A percentile compares a stretch with the other conserved stretches of the same genome.
Conservation (phyloP, 92 coral and sea anemone genomes). For the Umimayanthus kanabou region DNA sequence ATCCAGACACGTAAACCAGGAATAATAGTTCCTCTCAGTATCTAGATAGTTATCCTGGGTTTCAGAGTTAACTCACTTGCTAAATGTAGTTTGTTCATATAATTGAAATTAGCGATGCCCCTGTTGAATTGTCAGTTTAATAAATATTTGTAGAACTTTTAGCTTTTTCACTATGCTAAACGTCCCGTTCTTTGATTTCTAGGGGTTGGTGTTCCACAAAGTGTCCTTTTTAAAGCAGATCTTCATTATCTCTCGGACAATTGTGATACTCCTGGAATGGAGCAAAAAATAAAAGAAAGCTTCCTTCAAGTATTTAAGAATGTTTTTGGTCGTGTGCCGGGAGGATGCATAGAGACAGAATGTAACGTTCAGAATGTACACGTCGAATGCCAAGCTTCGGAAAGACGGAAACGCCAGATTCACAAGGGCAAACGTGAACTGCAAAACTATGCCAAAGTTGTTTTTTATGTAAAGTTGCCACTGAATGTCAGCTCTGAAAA, state of each 20-base stretch:
- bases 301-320: neutral
- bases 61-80: too few species aligned
- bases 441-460: neutral
- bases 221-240: neutral
- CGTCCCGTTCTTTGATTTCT: neutral
- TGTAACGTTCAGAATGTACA: neutral
- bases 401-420: neutral
- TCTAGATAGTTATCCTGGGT: too few species aligned
- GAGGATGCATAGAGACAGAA: neutral
- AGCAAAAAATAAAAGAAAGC: neutral
- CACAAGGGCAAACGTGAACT: neutral
- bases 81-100: too few species aligned
- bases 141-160: neutral
- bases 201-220: neutral
- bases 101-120: too few species aligned
- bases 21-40: too few species aligned
- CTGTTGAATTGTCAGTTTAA: neutral
- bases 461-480: neutral
- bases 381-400: neutral
- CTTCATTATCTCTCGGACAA: neutral
- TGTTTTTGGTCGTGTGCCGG: neutral
- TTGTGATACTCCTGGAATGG: neutral
- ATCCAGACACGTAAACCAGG: too few species aligned
- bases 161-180: too few species aligned
- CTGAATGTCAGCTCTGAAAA: neutral